Conservation (phyloP, 2,888 invertebrate species). For the Leptopilina syphax region DNA sequence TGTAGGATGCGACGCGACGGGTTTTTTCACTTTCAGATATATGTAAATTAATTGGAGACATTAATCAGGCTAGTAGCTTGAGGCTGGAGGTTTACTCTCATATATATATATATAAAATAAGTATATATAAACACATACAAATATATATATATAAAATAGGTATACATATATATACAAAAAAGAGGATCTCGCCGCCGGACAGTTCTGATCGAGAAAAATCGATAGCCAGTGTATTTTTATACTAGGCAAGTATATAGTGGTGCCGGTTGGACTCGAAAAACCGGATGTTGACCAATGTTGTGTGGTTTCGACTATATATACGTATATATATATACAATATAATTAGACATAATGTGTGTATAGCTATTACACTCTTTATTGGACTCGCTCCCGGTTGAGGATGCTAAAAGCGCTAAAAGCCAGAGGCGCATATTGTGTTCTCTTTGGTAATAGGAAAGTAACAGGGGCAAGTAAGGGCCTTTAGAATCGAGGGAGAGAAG, state of each 20-base stretch:
- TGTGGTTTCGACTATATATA: constrained; percentile 2
- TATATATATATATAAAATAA: too few species aligned
- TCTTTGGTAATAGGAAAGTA: constrained; percentile 64
- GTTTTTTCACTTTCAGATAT: constrained; percentile 45
- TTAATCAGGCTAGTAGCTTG: constrained; percentile 63
- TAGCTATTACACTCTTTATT: constrained; percentile 4
- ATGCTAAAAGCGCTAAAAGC: constrained; percentile 44
- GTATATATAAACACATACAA: too few species aligned
- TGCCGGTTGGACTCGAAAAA: constrained; percentile 45
- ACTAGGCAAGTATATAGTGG: constrained; percentile 68
- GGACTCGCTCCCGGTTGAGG: constrained; percentile 35
- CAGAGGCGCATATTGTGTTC: constrained; percentile 59
- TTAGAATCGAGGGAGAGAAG: neutral
- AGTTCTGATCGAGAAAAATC: constrained; percentile 67
- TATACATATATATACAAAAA: constrained; percentile 2
- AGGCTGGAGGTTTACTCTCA: constrained; percentile 56
- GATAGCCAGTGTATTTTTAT: constrained; percentile 69
- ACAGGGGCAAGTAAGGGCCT: constrained; percentile 51
- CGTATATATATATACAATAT: too few species aligned
- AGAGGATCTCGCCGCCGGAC: constrained; percentile 47
- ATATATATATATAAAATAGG: too few species aligned
- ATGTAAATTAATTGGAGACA: constrained; percentile 67
- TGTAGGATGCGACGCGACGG: neutral
- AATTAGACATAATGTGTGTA: too few species aligned
- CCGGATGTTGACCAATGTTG: constrained; percentile 48